phyloP scores from a whole-genome alignment of 2,113 vertebrate genomes.

The Cyrtonyx montezumae region DNA sequence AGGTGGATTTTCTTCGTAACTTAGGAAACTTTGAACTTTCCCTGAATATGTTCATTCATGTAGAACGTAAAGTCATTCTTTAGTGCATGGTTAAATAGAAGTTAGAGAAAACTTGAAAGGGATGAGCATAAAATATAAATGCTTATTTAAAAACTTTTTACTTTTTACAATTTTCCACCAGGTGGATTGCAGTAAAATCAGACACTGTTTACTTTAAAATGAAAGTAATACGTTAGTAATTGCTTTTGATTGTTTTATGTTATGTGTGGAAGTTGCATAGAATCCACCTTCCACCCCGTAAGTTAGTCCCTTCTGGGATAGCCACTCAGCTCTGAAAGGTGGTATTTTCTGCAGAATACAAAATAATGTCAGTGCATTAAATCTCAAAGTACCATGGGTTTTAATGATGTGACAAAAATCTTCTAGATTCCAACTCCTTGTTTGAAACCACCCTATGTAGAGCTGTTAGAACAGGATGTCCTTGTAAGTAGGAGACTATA shows the following conservation, averaged over 20 bases:
- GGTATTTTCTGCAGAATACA: neutral
- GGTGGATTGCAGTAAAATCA: neutral
- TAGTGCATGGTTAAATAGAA: neutral
- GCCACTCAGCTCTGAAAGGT: neutral
- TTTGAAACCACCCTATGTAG: neutral
- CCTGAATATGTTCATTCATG: neutral
- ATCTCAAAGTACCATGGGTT: neutral
- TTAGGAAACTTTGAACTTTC: neutral
- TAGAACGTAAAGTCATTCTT: neutral
- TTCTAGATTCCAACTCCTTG: neutral
- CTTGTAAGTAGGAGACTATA: neutral
- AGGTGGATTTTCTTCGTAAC: neutral
- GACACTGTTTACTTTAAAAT: neutral
- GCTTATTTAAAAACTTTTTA: neutral
- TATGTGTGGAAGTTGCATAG: neutral
- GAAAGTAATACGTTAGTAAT: neutral
- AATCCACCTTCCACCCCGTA: neutral
- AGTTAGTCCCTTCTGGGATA: neutral
- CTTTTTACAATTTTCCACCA: slow-evolving; percentile 21
- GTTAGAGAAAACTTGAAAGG: slow-evolving; percentile 1
- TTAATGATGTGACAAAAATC: neutral
- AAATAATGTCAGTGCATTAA: neutral
- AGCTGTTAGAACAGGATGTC: neutral
- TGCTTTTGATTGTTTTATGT: slow-evolving; percentile 10
- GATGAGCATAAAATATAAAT: neutral